These are phyloP conservation scores for Pelusios castaneus DNA, from an alignment of 2,113 vertebrate species.

Conservation along the genomic window DNA sequence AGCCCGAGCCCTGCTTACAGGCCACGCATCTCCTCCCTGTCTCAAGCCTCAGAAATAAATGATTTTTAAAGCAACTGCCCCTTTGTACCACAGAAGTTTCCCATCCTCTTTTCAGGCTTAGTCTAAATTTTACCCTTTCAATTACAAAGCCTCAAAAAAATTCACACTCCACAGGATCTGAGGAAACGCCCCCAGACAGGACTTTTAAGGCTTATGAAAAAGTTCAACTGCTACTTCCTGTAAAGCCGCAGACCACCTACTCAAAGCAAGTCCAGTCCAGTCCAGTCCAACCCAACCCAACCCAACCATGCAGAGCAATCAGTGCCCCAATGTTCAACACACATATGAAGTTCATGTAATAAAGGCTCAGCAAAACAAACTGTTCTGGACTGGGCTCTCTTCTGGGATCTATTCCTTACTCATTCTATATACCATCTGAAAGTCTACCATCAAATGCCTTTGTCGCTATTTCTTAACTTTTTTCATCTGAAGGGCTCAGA, in stretches of 20 bases:
- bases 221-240: slow-evolving; percentile 66
- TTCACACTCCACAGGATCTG: slow-evolving; percentile 56
- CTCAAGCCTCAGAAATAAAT: neutral
- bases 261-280: slow-evolving; percentile 58
- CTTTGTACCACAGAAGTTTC: slow-evolving; percentile 44
- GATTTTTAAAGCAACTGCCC: slow-evolving; percentile 43
- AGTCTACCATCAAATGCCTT: slow-evolving; percentile 11
- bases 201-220: slow-evolving; percentile 73
- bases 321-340: slow-evolving; percentile 39
- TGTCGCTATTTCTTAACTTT: slow-evolving; percentile 68
- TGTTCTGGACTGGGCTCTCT: slow-evolving; percentile 59
- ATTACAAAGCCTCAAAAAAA: slow-evolving; percentile 50
- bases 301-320: slow-evolving; percentile 23
- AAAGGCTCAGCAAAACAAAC: slow-evolving; percentile 53
- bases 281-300: too few relatives aligned
- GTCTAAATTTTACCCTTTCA: slow-evolving; percentile 46
- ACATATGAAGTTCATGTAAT: slow-evolving; percentile 39
- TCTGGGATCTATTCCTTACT: slow-evolving; percentile 4
- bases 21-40: neutral
- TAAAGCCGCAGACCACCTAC: slow-evolving; percentile 63
- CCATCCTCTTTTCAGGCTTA: slow-evolving; percentile 15
- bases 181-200: slow-evolving; percentile 63
- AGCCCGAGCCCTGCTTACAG: neutral
- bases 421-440: neutral
- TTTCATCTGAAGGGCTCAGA: slow-evolving; percentile 79